Conservation (phyloP, 1,140 invertebrate species). For the Gryon sp. region DNA sequence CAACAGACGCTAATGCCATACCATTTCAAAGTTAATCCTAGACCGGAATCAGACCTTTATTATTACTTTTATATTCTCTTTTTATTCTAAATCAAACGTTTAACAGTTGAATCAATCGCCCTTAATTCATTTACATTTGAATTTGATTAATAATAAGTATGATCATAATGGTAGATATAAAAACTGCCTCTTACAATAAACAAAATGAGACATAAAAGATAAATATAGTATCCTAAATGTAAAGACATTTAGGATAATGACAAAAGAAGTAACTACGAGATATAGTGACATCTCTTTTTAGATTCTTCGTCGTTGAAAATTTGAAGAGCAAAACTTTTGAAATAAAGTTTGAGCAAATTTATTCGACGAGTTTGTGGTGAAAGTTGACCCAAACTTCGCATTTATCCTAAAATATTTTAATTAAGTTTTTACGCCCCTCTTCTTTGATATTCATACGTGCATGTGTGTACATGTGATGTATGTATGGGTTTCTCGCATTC, state of each 20-base stretch:
- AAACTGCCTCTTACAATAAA: too few species aligned
- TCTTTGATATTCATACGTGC: neutral
- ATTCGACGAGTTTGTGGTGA: constrained; percentile 6
- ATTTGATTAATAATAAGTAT: too few species aligned
- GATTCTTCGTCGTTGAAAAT: constrained; percentile 15
- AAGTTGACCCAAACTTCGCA: constrained; percentile 16
- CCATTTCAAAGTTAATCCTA: constrained; percentile 67
- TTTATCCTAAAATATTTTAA: constrained; percentile 43
- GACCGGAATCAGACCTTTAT: constrained; percentile 63
- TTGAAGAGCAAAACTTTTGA: constrained; percentile 28
- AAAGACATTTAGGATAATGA: too few species aligned
- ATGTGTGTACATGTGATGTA: too few species aligned
- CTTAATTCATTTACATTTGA: too few species aligned
- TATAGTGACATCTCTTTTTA: too few species aligned
- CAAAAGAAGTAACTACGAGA: too few species aligned
- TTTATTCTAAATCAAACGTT: constrained; percentile 22
- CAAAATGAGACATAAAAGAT: too few species aligned
- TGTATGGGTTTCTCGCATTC: too few species aligned
- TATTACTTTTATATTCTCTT: constrained; percentile 59
- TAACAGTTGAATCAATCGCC: constrained; percentile 28
- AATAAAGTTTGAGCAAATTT: constrained; percentile 44
- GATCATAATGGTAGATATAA: too few species aligned
- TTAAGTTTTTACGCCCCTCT: constrained; percentile 35
- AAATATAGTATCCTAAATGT: too few species aligned
- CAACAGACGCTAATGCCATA: constrained; percentile 68